phyloP scores from a whole-genome alignment of 1,140 invertebrate species.

The Chironomus striatipennis region DNA sequence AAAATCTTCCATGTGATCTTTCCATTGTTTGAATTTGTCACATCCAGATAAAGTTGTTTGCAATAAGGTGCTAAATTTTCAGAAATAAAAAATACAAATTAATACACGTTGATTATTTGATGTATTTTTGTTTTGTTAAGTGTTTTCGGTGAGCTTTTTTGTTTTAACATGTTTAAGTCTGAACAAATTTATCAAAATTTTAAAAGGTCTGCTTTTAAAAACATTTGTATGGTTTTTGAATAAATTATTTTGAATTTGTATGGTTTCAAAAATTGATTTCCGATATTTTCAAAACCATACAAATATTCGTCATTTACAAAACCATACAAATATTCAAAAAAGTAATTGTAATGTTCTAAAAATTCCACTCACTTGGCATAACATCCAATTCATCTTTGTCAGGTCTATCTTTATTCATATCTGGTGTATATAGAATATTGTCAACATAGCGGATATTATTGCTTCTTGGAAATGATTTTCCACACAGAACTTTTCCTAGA shows the following conservation, averaged over 20 bases:
- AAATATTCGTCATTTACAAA: neutral
- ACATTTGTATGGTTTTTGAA: no score
- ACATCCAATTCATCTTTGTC: conserved; percentile 44
- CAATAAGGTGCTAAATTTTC: conserved; percentile 49
- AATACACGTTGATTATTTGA: no score
- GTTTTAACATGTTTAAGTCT: no score
- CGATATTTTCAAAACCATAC: no score
- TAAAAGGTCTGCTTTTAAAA: no score
- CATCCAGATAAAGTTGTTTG: conserved; percentile 48
- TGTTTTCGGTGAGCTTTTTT: neutral
- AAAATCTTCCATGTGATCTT: conserved; percentile 59
- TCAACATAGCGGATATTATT: conserved; percentile 39
- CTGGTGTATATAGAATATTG: conserved; percentile 44
- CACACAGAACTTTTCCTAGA: conserved; percentile 50
- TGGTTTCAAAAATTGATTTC: no score
- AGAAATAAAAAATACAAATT: conserved; percentile 9
- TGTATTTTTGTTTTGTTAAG: neutral
- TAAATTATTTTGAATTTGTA: no score
- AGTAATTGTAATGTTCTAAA: conserved; percentile 23
- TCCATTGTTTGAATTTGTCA: conserved; percentile 48
- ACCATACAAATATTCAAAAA: neutral
- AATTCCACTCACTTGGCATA: conserved; percentile 47
- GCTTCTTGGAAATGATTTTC: conserved; percentile 43
- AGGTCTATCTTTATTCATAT: conserved; percentile 38
- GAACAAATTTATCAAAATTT: no score